Conservation (phyloP, 1,140 invertebrate species). For the Drosophila navojoa region DNA sequence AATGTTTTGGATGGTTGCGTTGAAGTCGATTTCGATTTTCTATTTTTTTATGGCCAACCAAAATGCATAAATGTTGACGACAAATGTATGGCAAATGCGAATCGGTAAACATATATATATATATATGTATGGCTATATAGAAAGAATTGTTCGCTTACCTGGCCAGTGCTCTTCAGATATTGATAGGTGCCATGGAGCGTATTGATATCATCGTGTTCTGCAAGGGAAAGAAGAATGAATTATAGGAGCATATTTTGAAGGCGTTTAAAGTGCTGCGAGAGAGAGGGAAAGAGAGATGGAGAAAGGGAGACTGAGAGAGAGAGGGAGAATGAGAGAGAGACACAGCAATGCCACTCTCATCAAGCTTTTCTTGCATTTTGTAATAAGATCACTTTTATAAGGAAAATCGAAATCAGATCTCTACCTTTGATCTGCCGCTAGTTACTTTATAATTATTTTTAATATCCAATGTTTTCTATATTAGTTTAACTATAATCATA, state of each 20-base stretch:
- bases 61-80: constrained; percentile 66
- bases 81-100: constrained; percentile 37
- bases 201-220: constrained; percentile 79
- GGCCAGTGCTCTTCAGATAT: constrained; percentile 82
- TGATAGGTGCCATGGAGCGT: constrained; percentile 80
- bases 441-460: no score
- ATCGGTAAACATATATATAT: constrained; percentile 11
- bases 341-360: no score
- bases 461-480: no score
- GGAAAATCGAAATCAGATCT: no score
- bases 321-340: no score
- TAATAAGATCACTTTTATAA: no score
- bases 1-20: constrained; percentile 45
- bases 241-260: neutral
- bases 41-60: constrained; percentile 55
- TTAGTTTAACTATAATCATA: no score
- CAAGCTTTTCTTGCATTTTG: no score
- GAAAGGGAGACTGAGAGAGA: no score
- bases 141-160: constrained; percentile 59
- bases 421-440: no score
- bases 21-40: constrained; percentile 1
- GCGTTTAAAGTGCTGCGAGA: no score
- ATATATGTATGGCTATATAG: constrained; percentile 4
- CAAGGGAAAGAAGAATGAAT: constrained; percentile 31
- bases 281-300: no score